phyloP scores from a whole-genome alignment of 2,113 vertebrate genomes.

The Oreotrochilus melanogaster region DNA sequence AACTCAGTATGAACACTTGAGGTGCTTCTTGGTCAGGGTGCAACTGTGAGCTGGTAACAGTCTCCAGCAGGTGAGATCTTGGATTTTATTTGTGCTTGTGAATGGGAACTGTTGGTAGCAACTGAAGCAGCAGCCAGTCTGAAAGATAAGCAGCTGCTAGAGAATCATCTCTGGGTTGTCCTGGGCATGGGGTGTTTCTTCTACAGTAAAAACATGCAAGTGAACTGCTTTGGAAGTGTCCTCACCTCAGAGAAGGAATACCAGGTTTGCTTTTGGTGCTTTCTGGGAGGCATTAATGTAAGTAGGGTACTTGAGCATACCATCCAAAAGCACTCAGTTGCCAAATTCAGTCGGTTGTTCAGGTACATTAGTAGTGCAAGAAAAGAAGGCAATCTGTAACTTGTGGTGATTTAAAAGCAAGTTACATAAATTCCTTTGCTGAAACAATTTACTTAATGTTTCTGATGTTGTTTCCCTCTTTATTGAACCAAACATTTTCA shows the following conservation, averaged over 20 bases:
- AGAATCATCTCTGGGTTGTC: neutral
- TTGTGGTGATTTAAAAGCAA: neutral
- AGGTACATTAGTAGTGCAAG: neutral
- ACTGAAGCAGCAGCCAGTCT: neutral
- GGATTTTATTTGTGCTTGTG: neutral
- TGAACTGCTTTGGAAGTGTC: neutral
- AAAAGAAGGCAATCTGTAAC: neutral
- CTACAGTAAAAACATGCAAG: neutral
- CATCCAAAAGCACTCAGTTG: neutral
- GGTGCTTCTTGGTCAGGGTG: neutral
- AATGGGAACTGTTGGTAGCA: neutral
- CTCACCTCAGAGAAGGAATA: neutral
- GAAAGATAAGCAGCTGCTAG: neutral
- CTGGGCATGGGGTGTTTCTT: neutral
- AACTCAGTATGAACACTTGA: neutral
- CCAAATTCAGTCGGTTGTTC: neutral
- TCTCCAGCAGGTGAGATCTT: neutral
- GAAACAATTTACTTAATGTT: constrained; percentile 2
- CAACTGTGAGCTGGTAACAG: neutral
- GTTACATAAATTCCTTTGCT: neutral
- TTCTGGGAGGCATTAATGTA: neutral
- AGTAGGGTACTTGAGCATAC: neutral
- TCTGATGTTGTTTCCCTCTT: neutral
- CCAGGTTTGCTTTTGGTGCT: neutral
- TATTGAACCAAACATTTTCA: neutral